Base-by-base conservation (phyloP, 2,888 invertebrate species). In the Drosophila tripunctata region DNA sequence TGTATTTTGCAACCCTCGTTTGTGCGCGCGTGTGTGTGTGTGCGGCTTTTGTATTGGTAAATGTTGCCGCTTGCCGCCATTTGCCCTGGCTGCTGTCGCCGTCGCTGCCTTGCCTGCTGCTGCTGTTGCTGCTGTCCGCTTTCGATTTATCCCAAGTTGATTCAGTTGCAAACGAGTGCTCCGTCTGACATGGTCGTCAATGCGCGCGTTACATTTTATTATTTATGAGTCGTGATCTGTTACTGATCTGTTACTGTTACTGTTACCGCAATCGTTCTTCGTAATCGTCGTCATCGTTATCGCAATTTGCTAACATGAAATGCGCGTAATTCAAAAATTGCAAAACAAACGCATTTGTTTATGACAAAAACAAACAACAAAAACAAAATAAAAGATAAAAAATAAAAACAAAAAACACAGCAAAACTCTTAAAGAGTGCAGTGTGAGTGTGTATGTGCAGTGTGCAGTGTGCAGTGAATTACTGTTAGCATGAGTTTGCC, bases 401-500 rank as follows among this genome's bases (percentile, higher is more conserved):
- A 56, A 24, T 50, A 38, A 17, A 22, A 43, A 6, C 4, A 43
- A 14, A 43, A 15, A 33, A 21, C 47, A 4, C 19, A 10, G 21
- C 6, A 0, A 50, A 52, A 73, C 33, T 56, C 40, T 35, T 7
- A 10, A 31, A 45, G 45, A 45, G 54, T 21, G 47, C 8, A 27
- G 27, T 31, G 27, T 57, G 33, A 30, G 51, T 44, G 40, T 50
- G 43, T 22, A 40, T 15, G 40, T 19, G 57, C 15, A n/a, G 47
- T 31, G 71, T 12, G 21, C 14, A n/a, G n/a, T n/a, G n/a, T n/a
- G n/a, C n/a, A n/a, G n/a, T n/a, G n/a, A n/a, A n/a, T n/a, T n/a
- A n/a, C n/a, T n/a, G n/a, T n/a, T n/a, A n/a, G 14, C 88, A 96
- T 97, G 96, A 96, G 96, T 91, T 92, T 96, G 75, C 96, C 96